Evolutionary conservation across 2,888 invertebrate species (phyloP).

Genomic region (Tortricodes alternella): DNA sequence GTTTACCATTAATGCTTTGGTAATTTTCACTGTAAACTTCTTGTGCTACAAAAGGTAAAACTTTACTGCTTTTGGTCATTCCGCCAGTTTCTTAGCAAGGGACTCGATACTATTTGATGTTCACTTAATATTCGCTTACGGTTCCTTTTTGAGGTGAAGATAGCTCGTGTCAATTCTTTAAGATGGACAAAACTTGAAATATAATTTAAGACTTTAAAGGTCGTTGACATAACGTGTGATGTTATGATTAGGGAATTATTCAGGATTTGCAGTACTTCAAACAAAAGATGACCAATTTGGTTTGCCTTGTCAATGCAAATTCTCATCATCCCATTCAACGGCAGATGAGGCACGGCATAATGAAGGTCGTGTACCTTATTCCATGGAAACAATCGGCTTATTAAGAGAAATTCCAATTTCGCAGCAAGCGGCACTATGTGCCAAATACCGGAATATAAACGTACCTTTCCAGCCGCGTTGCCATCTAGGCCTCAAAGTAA

Average conservation of each 20-base stretch:
- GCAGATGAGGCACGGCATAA: slow-evolving; percentile 22
- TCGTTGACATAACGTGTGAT: background rate
- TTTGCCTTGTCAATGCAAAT: background rate
- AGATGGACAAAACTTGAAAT: background rate
- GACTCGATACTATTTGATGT: slow-evolving; percentile 5
- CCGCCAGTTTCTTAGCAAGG: background rate
- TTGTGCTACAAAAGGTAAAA: background rate
- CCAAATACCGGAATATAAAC: slow-evolving; percentile 55
- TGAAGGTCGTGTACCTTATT: slow-evolving; percentile 31
- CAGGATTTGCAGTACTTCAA: background rate
- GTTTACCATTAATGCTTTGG: background rate
- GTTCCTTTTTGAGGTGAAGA: background rate
- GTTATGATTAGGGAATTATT: background rate
- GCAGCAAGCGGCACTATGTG: slow-evolving; percentile 49
- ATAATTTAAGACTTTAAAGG: background rate
- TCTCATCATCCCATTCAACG: slow-evolving; percentile 3
- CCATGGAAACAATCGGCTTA: slow-evolving; percentile 51
- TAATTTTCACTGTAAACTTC: background rate
- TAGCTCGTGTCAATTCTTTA: background rate
- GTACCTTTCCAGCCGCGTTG: slow-evolving; percentile 64
- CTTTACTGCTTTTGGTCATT: background rate
- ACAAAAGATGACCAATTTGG: background rate
- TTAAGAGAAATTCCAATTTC: slow-evolving; percentile 54
- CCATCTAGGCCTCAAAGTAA: slow-evolving; percentile 63
- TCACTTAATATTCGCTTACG: slow-evolving; percentile 1